phyloP scores from a whole-genome alignment of 2,113 vertebrate genomes.

The Phainopepla nitens region DNA sequence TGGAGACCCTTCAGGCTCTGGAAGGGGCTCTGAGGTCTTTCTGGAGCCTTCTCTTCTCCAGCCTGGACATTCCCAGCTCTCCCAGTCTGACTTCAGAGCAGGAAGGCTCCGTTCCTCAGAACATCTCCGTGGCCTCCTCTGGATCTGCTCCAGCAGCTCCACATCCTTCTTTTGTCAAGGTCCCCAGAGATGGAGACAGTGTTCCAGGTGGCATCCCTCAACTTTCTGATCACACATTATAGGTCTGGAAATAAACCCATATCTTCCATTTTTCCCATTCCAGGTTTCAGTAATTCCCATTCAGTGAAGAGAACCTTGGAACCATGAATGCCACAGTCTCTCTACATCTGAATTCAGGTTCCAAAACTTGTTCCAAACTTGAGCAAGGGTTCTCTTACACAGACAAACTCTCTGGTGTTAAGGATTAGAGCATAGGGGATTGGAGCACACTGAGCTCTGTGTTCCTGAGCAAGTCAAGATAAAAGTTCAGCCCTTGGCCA shows the following conservation, averaged over 20 bases:
- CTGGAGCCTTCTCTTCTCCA: accelerated
- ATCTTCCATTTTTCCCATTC: not conserved
- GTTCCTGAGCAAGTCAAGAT: not conserved
- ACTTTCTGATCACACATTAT: not conserved
- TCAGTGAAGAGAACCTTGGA: not conserved
- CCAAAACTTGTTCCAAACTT: not conserved
- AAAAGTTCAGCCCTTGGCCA: not conserved
- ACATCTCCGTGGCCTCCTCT: accelerated
- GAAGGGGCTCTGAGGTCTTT: accelerated
- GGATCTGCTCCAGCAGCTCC: not conserved
- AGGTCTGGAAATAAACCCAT: not conserved
- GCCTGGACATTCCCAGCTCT: accelerated
- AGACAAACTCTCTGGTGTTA: not conserved
- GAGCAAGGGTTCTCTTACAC: not conserved
- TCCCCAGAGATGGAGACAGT: not conserved
- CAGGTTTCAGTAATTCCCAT: not conserved
- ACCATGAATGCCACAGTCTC: not conserved
- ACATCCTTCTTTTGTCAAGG: accelerated
- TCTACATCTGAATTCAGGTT: not conserved
- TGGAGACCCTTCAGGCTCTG: not conserved
- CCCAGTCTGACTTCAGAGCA: not conserved
- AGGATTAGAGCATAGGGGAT: not conserved
- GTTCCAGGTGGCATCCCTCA: not conserved
- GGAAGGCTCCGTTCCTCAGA: not conserved
- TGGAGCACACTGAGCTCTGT: not conserved